Conservation (phyloP, 1,140 invertebrate species). For the Ceratosolen fusciceps region DNA sequence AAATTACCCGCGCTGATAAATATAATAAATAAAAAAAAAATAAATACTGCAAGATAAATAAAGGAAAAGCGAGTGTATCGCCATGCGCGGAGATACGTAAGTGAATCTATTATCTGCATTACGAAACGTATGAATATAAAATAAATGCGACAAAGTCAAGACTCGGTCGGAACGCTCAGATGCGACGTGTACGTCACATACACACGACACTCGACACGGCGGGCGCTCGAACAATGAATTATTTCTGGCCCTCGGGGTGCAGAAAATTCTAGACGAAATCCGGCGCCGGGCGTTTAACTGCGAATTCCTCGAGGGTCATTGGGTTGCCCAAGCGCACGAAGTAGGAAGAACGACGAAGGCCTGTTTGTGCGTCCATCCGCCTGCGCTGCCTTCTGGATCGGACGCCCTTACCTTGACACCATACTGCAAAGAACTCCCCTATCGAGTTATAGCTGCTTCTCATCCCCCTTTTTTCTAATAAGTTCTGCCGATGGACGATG, state of each 20-base stretch:
- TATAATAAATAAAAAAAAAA: background rate
- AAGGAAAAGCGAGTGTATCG: background rate
- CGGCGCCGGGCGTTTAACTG: background rate
- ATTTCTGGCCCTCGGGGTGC: background rate
- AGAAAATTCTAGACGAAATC: background rate
- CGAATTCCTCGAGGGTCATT: slow-evolving; percentile 12
- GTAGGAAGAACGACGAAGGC: no score
- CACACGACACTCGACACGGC: background rate
- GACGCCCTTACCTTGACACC: no score
- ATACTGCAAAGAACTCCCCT: no score
- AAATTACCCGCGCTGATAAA: background rate
- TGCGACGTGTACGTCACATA: no score
- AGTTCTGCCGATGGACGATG: no score
- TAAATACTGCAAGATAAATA: background rate
- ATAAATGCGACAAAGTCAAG: background rate
- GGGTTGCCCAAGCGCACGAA: background rate
- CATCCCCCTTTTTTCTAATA: no score
- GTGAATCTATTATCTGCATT: background rate
- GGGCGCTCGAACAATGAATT: background rate
- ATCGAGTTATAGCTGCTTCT: no score
- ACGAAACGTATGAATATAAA: background rate
- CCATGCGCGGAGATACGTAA: background rate
- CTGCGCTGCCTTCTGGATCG: no score
- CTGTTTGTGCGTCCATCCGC: no score
- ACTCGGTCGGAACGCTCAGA: background rate